Percentiles rank a stretch among this genome's conserved stretches.
phyloP scores from a whole-genome alignment of 2,888 invertebrate genomes.

The Scrobipalpa atriplicella region DNA sequence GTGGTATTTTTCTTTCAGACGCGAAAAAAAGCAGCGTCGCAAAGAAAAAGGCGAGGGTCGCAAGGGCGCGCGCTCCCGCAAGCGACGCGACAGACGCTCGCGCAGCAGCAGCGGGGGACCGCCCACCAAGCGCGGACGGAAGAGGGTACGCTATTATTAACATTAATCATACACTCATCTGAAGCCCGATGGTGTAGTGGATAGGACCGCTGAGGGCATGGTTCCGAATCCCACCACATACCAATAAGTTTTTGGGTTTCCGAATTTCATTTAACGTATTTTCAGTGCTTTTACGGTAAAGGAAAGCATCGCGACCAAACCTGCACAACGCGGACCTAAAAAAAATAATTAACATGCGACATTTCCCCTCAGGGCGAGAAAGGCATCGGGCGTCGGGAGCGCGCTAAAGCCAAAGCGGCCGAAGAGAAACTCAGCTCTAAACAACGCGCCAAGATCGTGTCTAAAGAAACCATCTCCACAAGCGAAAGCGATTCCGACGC shows the following conservation, averaged over 20 bases:
- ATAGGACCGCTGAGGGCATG: no score
- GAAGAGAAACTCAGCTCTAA: slow-evolving; percentile 90
- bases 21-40: slow-evolving; percentile 69
- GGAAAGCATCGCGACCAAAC: no score
- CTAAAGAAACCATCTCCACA: slow-evolving; percentile 97
- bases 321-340: no score
- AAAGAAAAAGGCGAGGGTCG: slow-evolving; percentile 78
- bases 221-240: no score
- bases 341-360: not conserved
- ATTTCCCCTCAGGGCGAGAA: slow-evolving; percentile 58
- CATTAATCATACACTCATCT: no score
- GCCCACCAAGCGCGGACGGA: slow-evolving; percentile 83
- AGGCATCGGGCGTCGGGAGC: slow-evolving; percentile 71
- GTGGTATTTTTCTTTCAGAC: slow-evolving; percentile 44
- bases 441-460: slow-evolving; percentile 94
- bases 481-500: slow-evolving; percentile 90
- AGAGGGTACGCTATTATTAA: slow-evolving; percentile 63
- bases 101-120: slow-evolving; percentile 88
- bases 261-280: no score
- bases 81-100: slow-evolving; percentile 66
- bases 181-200: no score
- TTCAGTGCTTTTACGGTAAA: no score
- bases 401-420: slow-evolving; percentile 61
- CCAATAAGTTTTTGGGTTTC: no score
- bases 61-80: slow-evolving; percentile 63